Evolutionary conservation across 2,113 vertebrate species (phyloP).

Genomic region (Chaetura pelagica): DNA sequence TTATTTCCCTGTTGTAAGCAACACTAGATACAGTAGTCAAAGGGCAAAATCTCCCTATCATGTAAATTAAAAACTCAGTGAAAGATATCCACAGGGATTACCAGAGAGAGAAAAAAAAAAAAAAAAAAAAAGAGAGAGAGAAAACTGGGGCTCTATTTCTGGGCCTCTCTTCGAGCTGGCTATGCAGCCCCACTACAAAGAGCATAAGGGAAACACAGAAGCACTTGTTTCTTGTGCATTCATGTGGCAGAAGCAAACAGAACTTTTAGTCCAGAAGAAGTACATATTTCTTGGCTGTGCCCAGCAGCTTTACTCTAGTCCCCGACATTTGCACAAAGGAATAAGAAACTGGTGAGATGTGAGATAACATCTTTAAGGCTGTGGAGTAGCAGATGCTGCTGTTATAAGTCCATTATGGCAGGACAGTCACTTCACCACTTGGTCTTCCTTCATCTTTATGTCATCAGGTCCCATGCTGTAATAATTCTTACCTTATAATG

Average conservation of each 20-base stretch:
- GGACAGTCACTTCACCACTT: neutral
- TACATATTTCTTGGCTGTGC: neutral
- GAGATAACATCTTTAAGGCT: neutral
- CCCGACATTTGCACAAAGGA: neutral
- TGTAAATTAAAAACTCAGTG: conserved; percentile 29
- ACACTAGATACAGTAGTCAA: conserved; percentile 23
- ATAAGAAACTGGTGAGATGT: neutral
- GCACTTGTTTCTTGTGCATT: neutral
- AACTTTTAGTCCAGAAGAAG: neutral
- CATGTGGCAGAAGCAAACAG: neutral
- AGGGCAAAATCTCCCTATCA: neutral
- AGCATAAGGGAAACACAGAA: neutral
- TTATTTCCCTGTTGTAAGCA: conserved; percentile 37
- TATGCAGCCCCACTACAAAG: neutral
- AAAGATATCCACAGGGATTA: neutral
- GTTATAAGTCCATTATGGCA: neutral
- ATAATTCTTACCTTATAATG: neutral
- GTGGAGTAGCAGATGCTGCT: neutral
- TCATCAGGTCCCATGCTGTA: neutral
- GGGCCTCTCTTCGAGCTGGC: neutral
- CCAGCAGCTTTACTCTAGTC: neutral
- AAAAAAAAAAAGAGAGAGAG: neutral
- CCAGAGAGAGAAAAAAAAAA: neutral
- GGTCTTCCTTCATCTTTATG: neutral
- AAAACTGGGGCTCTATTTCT: neutral